Evolutionary conservation across 1,140 invertebrate species (phyloP).

Genomic region (Zaprionus ornatus): DNA sequence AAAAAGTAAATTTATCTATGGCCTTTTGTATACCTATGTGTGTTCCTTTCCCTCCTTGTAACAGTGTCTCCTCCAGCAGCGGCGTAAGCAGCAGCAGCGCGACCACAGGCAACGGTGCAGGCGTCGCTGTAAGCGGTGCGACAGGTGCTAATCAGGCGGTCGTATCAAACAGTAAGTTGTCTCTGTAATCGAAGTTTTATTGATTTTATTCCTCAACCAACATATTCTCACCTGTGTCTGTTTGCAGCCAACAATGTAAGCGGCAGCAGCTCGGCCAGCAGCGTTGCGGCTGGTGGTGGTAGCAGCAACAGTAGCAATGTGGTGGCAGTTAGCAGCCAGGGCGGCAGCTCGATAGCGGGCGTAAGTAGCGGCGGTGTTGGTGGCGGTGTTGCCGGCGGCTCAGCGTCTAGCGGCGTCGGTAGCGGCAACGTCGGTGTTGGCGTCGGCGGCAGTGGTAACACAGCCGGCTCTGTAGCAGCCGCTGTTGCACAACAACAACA

Average conservation of each 20-base stretch:
- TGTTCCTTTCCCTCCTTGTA: background rate
- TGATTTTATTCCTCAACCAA: background rate
- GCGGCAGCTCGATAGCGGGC: slow-evolving; percentile 54
- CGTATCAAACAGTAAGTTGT: slow-evolving; percentile 84
- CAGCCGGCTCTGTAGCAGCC: slow-evolving; percentile 56
- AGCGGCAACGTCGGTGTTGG: slow-evolving; percentile 43
- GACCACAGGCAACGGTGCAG: slow-evolving; percentile 77
- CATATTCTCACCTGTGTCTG: background rate
- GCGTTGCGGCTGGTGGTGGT: slow-evolving; percentile 49
- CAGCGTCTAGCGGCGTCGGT: slow-evolving; percentile 54
- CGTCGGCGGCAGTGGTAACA: slow-evolving; percentile 53
- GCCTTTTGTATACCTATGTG: background rate
- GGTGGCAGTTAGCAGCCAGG: slow-evolving; percentile 59
- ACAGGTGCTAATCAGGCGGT: slow-evolving; percentile 81
- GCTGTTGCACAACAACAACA: slow-evolving; percentile 41
- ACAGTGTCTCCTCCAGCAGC: slow-evolving; percentile 84
- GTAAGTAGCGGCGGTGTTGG: slow-evolving; percentile 64
- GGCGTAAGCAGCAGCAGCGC: slow-evolving; percentile 85
- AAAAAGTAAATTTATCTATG: background rate
- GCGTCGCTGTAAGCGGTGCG: slow-evolving; percentile 53
- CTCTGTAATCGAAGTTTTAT: too few species aligned
- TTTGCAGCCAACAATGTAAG: slow-evolving; percentile 59
- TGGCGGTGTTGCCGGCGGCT: slow-evolving; percentile 52
- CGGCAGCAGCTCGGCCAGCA: slow-evolving; percentile 71
- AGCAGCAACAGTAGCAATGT: slow-evolving; percentile 60